Evolutionary conservation across 2,888 invertebrate species (phyloP).

Genomic region (Seira ritae): DNA sequence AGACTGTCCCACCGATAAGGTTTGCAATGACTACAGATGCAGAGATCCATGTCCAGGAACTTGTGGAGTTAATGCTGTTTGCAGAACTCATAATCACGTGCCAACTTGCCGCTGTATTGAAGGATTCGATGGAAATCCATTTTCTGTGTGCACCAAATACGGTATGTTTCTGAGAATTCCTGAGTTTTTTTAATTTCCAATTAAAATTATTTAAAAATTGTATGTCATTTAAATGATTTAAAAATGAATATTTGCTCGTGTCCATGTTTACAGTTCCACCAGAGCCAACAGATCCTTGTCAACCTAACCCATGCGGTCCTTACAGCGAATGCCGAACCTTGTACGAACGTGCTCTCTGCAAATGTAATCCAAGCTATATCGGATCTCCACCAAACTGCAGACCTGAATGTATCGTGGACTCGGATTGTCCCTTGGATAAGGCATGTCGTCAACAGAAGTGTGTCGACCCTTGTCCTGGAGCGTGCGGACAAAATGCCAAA

Average conservation of each 20-base stretch:
- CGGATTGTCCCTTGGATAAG: conserved; percentile 87
- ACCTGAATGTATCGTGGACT: conserved; percentile 83
- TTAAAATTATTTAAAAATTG: conserved; percentile 1
- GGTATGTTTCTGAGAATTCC: conserved; percentile 57
- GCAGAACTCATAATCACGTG: conserved; percentile 87
- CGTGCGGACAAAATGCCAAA: conserved; percentile 56
- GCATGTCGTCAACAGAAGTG: conserved; percentile 89
- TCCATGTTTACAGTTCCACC: conserved; percentile 41
- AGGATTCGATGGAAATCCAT: conserved; percentile 85
- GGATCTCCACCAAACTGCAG: conserved; percentile 84
- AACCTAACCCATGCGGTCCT: conserved; percentile 74
- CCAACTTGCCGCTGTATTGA: conserved; percentile 87
- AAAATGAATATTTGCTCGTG: background rate
- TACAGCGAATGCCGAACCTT: conserved; percentile 73
- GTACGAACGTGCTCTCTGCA: conserved; percentile 81
- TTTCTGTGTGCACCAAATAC: conserved; percentile 81
- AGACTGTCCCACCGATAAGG: conserved; percentile 84
- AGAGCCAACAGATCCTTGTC: conserved; percentile 60
- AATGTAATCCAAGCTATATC: conserved; percentile 81
- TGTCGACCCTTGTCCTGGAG: conserved; percentile 75
- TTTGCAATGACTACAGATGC: conserved; percentile 87
- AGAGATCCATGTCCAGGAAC: conserved; percentile 89
- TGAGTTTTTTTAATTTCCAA: no score
- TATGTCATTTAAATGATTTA: background rate
- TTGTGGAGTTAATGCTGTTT: conserved; percentile 85